These are phyloP conservation scores for Eidolon helvum DNA, from an alignment of 2,113 vertebrate genomes.

Conservation along the genomic window DNA sequence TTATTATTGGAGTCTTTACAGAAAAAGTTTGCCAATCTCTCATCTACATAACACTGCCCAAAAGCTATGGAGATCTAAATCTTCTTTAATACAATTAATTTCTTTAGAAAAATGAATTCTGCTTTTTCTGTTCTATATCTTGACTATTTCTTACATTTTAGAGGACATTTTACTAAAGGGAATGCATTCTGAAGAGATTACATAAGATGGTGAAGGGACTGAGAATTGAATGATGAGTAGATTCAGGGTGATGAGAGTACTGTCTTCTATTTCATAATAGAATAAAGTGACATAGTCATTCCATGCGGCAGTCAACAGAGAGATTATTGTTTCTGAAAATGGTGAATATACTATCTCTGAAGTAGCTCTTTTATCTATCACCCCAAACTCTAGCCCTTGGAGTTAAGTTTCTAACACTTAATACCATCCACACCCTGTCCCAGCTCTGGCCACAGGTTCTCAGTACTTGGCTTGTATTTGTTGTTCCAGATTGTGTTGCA, in stretches of 20 bases:
- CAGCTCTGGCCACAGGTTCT: not conserved
- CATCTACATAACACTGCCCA: not conserved
- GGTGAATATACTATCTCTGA: not conserved
- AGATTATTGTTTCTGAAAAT: not conserved
- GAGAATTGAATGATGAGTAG: not conserved
- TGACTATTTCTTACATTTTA: not conserved
- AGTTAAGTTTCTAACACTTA: not conserved
- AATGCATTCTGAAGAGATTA: not conserved
- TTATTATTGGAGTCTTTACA: not conserved
- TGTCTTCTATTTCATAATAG: not conserved
- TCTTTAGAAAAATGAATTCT: not conserved
- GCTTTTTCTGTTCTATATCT: not conserved
- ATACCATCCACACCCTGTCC: not conserved
- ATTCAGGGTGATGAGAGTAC: not conserved
- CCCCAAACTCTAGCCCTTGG: not conserved
- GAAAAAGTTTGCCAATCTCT: not conserved
- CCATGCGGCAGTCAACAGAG: not conserved
- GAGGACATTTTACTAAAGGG: not conserved
- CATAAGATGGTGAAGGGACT: not conserved
- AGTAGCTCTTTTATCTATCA: not conserved
- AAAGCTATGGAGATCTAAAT: not conserved
- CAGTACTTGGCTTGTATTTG: constrained; percentile 76
- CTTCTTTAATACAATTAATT: not conserved
- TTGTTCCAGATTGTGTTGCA: constrained; percentile 73
- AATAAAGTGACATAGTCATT: not conserved